phyloP scores from a whole-genome alignment of 2,797 vertebrate genomes.

The Pangasius mekongensis region DNA sequence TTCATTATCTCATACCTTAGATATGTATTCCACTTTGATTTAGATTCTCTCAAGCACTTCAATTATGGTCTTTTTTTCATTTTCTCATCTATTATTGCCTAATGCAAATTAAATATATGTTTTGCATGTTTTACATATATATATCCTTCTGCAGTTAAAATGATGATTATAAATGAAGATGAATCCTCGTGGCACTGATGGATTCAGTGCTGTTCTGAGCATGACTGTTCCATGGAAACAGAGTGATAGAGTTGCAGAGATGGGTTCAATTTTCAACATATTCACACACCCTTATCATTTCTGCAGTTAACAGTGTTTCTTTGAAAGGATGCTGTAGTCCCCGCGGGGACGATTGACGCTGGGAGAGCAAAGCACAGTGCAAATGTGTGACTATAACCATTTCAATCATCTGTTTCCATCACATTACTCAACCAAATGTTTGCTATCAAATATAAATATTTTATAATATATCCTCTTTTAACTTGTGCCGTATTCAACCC shows the following conservation, averaged over 20 bases:
- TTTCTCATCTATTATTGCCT: neutral
- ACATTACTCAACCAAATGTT: conserved; percentile 12
- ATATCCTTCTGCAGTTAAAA: neutral
- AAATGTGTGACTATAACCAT: neutral
- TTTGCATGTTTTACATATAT: neutral
- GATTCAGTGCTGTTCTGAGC: neutral
- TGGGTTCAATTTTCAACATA: neutral
- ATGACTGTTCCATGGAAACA: neutral
- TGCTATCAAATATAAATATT: conserved; percentile 5
- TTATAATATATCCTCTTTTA: neutral
- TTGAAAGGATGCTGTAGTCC: neutral
- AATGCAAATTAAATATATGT: neutral
- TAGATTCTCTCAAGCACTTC: neutral
- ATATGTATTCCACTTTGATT: neutral
- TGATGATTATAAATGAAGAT: neutral
- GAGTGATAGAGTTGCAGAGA: neutral
- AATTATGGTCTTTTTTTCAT: neutral
- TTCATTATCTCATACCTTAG: too few relatives aligned
- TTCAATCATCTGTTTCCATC: neutral
- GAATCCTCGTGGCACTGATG: neutral
- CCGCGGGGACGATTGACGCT: neutral
- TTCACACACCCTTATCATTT: neutral
- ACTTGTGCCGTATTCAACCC: neutral
- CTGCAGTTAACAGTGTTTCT: neutral
- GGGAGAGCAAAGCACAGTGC: neutral